Evolutionary conservation across 2,888 invertebrate genomes (phyloP).

Genomic region (Meliscaeva auricollis): DNA sequence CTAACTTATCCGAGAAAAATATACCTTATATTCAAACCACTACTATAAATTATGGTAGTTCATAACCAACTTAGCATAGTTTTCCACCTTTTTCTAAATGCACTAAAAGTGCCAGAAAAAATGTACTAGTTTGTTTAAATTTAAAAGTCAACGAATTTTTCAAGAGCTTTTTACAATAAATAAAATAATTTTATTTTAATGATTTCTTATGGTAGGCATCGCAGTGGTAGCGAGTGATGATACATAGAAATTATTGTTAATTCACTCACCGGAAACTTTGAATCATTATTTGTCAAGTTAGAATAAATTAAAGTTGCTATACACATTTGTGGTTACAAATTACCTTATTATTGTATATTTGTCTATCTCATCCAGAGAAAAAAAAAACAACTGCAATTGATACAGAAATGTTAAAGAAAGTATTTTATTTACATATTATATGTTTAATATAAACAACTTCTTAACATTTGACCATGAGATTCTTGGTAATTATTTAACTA

Average conservation of each 20-base stretch:
- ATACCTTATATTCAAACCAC: not conserved
- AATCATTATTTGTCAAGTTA: conserved; percentile 5
- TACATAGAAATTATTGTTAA: conserved; percentile 26
- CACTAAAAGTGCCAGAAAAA: conserved; percentile 9
- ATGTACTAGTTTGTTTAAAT: not conserved
- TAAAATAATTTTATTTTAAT: no score
- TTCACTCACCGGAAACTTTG: conserved; percentile 56
- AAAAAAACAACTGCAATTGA: no score
- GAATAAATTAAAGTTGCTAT: no score
- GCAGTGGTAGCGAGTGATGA: conserved; percentile 5
- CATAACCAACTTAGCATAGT: conserved; percentile 23
- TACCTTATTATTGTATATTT: not conserved
- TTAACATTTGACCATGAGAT: conserved; percentile 31
- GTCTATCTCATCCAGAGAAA: no score
- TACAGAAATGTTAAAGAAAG: no score
- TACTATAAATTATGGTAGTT: fast-evolving
- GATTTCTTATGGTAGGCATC: no score
- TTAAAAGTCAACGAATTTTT: conserved; percentile 20
- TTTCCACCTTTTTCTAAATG: not conserved
- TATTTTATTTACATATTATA: not conserved
- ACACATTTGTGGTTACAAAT: not conserved
- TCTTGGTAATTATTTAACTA: not conserved
- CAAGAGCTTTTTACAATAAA: conserved; percentile 20
- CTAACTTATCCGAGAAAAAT: not conserved
- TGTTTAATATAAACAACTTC: not conserved